A percentile compares a stretch with the other conserved stretches of the same genome.
Conservation (phyloP, 2,113 vertebrate species). For the Hoplias malabaricus region DNA sequence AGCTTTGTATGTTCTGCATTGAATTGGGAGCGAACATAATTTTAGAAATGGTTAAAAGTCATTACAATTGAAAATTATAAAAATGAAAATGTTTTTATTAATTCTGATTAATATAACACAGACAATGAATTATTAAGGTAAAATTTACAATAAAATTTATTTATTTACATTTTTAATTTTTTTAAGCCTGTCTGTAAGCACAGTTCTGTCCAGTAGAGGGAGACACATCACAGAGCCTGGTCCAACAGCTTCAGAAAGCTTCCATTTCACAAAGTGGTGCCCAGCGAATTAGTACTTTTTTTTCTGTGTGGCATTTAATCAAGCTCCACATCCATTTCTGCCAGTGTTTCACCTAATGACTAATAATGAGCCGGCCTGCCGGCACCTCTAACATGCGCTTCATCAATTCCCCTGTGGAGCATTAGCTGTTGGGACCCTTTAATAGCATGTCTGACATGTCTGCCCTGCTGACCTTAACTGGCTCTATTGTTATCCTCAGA, state of each 20-base stretch:
- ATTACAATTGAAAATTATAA: too few relatives aligned
- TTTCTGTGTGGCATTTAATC: conserved; percentile 2
- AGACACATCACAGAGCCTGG: conserved; percentile 7
- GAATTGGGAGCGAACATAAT: too few relatives aligned
- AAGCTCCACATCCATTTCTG: conserved; percentile 6
- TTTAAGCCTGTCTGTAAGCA: not conserved
- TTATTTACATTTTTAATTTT: too few relatives aligned
- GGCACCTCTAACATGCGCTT: not conserved
- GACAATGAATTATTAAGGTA: too few relatives aligned
- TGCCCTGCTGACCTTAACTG: conserved; percentile 14
- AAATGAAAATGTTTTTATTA: too few relatives aligned
- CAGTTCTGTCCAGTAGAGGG: conserved; percentile 34
- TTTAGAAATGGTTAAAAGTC: too few relatives aligned
- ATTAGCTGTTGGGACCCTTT: not conserved
- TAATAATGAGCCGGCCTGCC: not conserved
- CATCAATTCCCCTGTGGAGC: not conserved
- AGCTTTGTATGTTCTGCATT: too few relatives aligned
- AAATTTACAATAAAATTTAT: too few relatives aligned
- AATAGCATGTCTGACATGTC: conserved; percentile 16
- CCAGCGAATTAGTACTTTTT: not conserved
- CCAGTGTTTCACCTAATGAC: not conserved
- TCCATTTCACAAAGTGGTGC: not conserved
- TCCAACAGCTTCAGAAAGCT: too few relatives aligned
- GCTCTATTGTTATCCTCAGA: conserved; percentile 16
- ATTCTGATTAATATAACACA: too few relatives aligned